Evolutionary conservation across 1,140 invertebrate species (phyloP).

Genomic region (Spodoptera frugiperda): DNA sequence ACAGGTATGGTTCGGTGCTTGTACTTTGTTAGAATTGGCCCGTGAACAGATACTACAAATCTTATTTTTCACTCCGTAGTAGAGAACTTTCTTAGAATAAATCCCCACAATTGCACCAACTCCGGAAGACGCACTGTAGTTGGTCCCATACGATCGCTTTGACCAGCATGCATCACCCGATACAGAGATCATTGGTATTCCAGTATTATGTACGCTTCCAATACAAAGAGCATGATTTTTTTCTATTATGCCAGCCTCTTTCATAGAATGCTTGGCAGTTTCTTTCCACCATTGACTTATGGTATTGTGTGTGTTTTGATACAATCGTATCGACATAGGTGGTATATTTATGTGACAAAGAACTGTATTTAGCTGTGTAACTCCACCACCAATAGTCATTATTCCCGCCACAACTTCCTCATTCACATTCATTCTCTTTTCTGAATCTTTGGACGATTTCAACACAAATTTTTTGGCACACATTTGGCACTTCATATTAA

Average conservation of each 20-base stretch:
- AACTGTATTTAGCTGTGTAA: not conserved
- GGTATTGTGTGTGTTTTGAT: not conserved
- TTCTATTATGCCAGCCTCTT: not conserved
- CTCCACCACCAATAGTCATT: not conserved
- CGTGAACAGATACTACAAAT: not conserved
- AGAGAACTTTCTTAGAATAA: not conserved
- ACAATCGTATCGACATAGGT: not conserved
- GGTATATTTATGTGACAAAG: not conserved
- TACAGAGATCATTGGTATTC: not conserved
- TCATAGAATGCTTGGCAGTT: not conserved
- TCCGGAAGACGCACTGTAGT: not conserved
- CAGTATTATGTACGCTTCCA: not conserved
- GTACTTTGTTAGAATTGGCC: not conserved
- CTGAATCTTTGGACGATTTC: not conserved
- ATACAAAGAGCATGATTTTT: not conserved
- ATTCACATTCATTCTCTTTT: not conserved
- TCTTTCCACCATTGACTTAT: not conserved
- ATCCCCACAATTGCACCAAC: not conserved
- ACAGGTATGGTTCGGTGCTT: not conserved
- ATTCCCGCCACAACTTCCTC: not conserved
- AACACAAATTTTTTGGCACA: not conserved
- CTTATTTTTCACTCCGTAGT: constrained; percentile 4
- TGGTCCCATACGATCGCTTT: not conserved
- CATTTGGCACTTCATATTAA: not conserved
- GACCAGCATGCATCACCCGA: constrained; percentile 1